A percentile compares a stretch with the other conserved stretches of the same genome.
These are phyloP conservation scores for Rhynchonycteris naso DNA, from an alignment of 2,797 vertebrate species.

Conservation along the genomic window DNA sequence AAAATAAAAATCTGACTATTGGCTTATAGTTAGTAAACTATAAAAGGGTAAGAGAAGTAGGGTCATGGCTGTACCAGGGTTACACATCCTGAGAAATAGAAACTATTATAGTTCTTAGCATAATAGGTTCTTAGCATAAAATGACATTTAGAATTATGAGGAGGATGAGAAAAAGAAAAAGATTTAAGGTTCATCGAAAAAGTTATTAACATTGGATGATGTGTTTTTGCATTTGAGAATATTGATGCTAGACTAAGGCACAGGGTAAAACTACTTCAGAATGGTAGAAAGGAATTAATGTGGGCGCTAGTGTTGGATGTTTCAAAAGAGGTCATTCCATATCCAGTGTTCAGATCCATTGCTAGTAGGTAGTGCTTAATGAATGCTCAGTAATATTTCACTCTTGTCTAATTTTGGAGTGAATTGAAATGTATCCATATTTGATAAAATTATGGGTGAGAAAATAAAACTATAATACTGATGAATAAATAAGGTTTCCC, in stretches of 20 bases:
- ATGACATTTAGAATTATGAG: slow-evolving; percentile 42
- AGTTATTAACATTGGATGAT: slow-evolving; percentile 48
- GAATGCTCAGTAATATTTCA: background rate
- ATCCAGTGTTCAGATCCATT: background rate
- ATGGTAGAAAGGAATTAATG: slow-evolving; percentile 8
- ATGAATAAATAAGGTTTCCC: slow-evolving; percentile 18
- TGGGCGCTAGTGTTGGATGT: background rate
- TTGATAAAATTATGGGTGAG: slow-evolving; percentile 24
- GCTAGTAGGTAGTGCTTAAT: background rate
- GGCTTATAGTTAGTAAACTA: slow-evolving; percentile 25
- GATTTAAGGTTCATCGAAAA: slow-evolving; percentile 74
- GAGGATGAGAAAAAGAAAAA: slow-evolving; percentile 64
- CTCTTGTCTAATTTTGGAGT: background rate
- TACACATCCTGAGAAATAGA: background rate
- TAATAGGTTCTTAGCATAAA: background rate
- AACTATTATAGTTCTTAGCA: background rate
- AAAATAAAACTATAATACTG: background rate
- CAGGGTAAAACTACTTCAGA: slow-evolving; percentile 39
- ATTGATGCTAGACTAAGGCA: slow-evolving; percentile 49
- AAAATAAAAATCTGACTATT: slow-evolving; percentile 38
- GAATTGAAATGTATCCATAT: background rate
- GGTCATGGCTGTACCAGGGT: background rate
- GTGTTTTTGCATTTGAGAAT: slow-evolving; percentile 78
- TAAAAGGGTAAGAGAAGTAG: background rate
- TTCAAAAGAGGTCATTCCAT: background rate